phyloP scores from a whole-genome alignment of 2,797 vertebrate species.

The Poecilia picta region DNA sequence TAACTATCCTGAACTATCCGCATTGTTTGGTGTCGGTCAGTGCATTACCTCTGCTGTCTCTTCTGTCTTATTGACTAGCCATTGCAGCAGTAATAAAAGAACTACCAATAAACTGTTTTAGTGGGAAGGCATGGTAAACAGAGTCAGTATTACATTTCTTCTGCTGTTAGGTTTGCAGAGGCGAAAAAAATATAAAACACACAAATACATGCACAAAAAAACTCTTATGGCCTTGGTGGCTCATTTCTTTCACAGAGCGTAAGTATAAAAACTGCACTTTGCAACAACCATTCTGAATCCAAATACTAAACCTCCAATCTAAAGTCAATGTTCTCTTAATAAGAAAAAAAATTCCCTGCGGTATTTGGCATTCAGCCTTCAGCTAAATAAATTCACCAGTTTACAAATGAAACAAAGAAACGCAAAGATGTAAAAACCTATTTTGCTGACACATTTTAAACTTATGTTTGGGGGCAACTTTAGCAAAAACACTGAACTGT shows the following conservation, averaged over 20 bases:
- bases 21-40: background rate
- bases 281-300: background rate
- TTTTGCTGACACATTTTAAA: slow-evolving; percentile 34
- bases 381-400: slow-evolving; percentile 24
- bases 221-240: background rate
- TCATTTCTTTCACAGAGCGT: background rate
- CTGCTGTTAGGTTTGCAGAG: background rate
- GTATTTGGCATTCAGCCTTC: slow-evolving; percentile 37
- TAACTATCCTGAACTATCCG: background rate
- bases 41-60: background rate
- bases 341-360: slow-evolving; percentile 10
- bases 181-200: background rate
- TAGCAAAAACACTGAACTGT: background rate
- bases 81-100: background rate
- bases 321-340: background rate
- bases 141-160: background rate
- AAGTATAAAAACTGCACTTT: background rate
- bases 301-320: background rate
- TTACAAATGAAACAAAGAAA: slow-evolving; percentile 18
- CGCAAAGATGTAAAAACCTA: background rate
- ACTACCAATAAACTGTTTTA: background rate
- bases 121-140: background rate
- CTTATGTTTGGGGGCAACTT: slow-evolving; percentile 11
- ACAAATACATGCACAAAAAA: background rate
- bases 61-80: background rate